A percentile compares a stretch with the other conserved stretches of the same genome.
These are phyloP conservation scores for Latheticus oryzae DNA, from an alignment of 2,888 invertebrate genomes.

Conservation along the genomic window DNA sequence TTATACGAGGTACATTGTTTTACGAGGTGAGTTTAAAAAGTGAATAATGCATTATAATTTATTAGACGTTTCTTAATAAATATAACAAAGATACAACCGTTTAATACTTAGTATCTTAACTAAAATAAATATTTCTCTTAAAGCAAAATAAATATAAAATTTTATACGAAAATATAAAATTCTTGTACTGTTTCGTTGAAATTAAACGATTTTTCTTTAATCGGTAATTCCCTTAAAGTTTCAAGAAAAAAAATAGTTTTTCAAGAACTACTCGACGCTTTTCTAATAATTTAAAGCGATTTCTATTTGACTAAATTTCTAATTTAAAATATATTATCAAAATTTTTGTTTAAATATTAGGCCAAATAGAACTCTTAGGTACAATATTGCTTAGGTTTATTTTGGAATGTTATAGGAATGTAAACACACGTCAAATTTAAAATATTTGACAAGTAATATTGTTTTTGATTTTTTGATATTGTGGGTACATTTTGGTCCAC, in stretches of 20 bases:
- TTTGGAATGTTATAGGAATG: constrained; percentile 60
- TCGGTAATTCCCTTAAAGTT: constrained; percentile 51
- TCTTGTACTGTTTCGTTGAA: constrained; percentile 62
- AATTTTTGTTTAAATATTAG: constrained; percentile 55
- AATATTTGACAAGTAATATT: constrained; percentile 35
- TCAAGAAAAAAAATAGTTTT: constrained; percentile 43
- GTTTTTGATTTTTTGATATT: constrained; percentile 43
- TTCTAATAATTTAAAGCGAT: constrained; percentile 29
- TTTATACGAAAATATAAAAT: constrained; percentile 62
- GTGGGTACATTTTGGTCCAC: constrained; percentile 46
- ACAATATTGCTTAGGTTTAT: constrained; percentile 57
- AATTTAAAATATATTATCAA: constrained; percentile 49
- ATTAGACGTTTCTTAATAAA: constrained; percentile 55
- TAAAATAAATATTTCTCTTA: constrained; percentile 58
- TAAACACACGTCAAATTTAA: constrained; percentile 44
- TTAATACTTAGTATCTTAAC: constrained; percentile 45
- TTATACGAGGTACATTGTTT: no score
- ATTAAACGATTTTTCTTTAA: constrained; percentile 45
- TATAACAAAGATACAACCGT: constrained; percentile 59
- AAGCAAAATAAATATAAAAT: constrained; percentile 56
- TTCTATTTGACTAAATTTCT: constrained; percentile 39
- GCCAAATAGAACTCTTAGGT: constrained; percentile 55
- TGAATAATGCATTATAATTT: no score
- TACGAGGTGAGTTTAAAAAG: no score
- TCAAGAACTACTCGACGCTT: constrained; percentile 43